Evolutionary conservation across 1,140 invertebrate species (phyloP), one percentile per base, ranked within the genome.

Genomic region (Notospermus geniculatus): DNA sequence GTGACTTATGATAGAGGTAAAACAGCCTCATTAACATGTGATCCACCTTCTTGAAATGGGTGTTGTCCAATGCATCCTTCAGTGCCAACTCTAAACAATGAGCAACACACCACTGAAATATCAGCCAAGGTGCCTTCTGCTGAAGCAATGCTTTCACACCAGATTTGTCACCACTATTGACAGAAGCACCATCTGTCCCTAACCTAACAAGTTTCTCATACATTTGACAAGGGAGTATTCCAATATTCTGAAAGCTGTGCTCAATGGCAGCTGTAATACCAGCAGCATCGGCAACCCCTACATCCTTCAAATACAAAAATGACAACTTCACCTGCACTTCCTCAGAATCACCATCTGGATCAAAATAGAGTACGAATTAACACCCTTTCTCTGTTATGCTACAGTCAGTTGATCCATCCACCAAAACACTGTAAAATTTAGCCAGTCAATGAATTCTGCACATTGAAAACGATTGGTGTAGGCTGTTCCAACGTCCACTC

Each of bases 71-170:
- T 43, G 39, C 39, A 43, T 43, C 39, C 19, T 43, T 43, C 19
- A 43, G 19, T 11, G 39, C 39, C 19, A 43, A 43, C 39, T 43
- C 39, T 43, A 43, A 19, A 13, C 19, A 13, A 43, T 43, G 39
- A 43, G 39, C 39, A 43, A 43, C 19, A 19, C 39, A 43, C 39
- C 39, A 43, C 39, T 43, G 39, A 43, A 43, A 43, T 13, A 43
- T 43, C 11, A 43, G 39, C 39, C 39, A 43, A 19, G 39, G 39
- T 13, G 11, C 11, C 19, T 43, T 19, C 11, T 43, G 11, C 39
- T 43, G 11, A 19, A 43, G 39, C 19, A 43, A 43, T 43, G 11
- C 19, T 43, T 11, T 13, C 11, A 43, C 39, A 43, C 39, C 39
- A 43, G 11, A 13, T 19, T 43, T 43, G 11, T 43, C 11, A 19